phyloP scores from a whole-genome alignment of 2,113 vertebrate genomes.

The Bujurquina vittata region DNA sequence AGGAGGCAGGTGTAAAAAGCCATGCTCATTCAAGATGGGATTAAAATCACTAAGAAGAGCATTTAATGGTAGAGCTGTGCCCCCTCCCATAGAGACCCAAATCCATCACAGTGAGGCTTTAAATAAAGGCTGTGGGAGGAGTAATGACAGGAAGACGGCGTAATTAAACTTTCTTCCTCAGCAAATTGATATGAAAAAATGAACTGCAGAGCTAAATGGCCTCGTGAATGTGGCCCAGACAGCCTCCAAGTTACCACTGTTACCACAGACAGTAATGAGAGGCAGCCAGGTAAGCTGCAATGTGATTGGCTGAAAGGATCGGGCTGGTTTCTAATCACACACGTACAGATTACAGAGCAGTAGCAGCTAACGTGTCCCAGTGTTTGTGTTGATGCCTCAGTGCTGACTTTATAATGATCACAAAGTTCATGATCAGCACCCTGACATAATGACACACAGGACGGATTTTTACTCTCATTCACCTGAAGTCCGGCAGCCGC shows the following conservation, averaged over 20 bases:
- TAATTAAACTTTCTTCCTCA: not conserved
- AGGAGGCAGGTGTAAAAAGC: too few species aligned
- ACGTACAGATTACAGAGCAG: conserved; percentile 33
- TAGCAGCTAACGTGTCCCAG: not conserved
- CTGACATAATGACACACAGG: not conserved
- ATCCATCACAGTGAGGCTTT: too few species aligned
- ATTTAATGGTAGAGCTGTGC: too few species aligned
- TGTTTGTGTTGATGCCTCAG: not conserved
- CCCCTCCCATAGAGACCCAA: not conserved
- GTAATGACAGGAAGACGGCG: not conserved
- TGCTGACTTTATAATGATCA: not conserved
- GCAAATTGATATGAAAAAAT: not conserved
- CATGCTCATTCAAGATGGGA: too few species aligned
- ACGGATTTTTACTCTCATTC: not conserved
- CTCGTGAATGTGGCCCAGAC: not conserved
- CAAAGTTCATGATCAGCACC: not conserved
- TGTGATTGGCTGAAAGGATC: not conserved
- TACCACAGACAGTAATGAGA: conserved; percentile 32
- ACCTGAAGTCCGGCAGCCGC: too few species aligned
- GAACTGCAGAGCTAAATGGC: not conserved
- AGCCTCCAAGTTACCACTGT: not conserved
- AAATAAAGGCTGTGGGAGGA: not conserved
- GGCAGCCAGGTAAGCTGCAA: conserved; percentile 19
- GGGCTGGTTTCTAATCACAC: conserved; percentile 24
- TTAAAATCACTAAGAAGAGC: too few species aligned